Base-by-base conservation (phyloP, 2,888 invertebrate genomes). In the Caenorhabditis imperialis region DNA sequence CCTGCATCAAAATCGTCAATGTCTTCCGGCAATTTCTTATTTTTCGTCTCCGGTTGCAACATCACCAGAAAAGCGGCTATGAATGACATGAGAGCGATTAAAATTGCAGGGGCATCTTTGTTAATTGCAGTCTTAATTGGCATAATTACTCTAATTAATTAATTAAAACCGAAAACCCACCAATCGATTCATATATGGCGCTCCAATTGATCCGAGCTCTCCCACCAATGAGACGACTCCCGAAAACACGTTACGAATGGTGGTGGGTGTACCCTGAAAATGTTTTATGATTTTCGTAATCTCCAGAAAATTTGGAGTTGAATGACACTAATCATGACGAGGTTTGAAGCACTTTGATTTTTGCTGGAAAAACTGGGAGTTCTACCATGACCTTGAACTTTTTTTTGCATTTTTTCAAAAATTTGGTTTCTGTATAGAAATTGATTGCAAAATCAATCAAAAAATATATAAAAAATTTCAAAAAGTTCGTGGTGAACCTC, bases 201-300 rank as follows among this genome's bases (percentile, higher is more conserved):
- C 85, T 7, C 80, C 61, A 10, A 86, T 78, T 8, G 83, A 81
- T 25, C 87, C 87, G 22, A 85, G 42, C 35, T 88, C 86, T n/a
- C 87, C 85, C 5, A 85, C 37, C 53, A 86, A 85, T 12, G 76
- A 72, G 12, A 84, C 77, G 8, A 82, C 58, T 30, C 86, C 86
- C 45, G 76, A 77, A 65, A 82, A 85, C 10, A 81, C 78, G 58
- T 87, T 87, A 40, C 87, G 69, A n/a, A 86, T 78, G 8, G 82
- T 81, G 0, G 79, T 79, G 1, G 81, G 79, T 0, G 71, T 70
- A 7, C 42, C 58, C 62, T 73, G 50, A 40, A 65, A 48, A 7
- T n/a, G n/a, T n/a, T n/a, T n/a, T n/a, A n/a, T n/a, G n/a, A n/a
- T n/a, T n/a, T n/a, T n/a, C n/a, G n/a, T n/a, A n/a, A n/a, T n/a